These are phyloP conservation scores for Bombylius major DNA, from an alignment of 2,888 invertebrate genomes.

Conservation along the genomic window DNA sequence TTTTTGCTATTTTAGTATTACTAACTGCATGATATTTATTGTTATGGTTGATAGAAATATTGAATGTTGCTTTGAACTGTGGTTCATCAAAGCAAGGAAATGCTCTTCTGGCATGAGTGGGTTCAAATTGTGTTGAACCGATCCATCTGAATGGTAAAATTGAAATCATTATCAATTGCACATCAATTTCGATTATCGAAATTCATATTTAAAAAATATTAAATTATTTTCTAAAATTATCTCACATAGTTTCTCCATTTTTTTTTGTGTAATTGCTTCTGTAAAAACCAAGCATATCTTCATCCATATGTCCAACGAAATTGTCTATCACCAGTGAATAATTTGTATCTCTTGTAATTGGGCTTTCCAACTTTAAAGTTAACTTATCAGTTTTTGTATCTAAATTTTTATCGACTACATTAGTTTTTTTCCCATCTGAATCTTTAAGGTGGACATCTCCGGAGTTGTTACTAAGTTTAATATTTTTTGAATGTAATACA, in stretches of 20 bases:
- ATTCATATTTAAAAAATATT: background rate
- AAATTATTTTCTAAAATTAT: background rate
- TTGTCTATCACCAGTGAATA: conserved; percentile 37
- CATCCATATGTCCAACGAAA: conserved; percentile 41
- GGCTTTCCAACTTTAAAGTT: conserved; percentile 30
- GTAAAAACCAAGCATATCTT: conserved; percentile 42
- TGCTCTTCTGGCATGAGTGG: conserved; percentile 50
- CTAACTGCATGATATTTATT: conserved; percentile 18
- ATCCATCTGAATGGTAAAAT: conserved; percentile 1
- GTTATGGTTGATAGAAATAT: conserved; percentile 47
- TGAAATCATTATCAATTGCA: background rate
- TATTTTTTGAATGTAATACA: conserved; percentile 41
- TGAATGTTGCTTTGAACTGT: conserved; percentile 51
- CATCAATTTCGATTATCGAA: background rate
- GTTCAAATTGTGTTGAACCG: conserved; percentile 46
- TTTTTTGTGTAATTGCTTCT: conserved; percentile 32
- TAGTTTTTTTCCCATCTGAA: conserved; percentile 10
- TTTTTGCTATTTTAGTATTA: conserved; percentile 19
- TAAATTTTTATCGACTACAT: conserved; percentile 10
- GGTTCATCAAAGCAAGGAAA: conserved; percentile 76
- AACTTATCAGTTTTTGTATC: conserved; percentile 34
- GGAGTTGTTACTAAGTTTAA: conserved; percentile 18
- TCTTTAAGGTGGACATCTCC: background rate
- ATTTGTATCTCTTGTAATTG: conserved; percentile 24
- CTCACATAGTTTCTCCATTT: conserved; percentile 21